These are phyloP conservation scores for Zaprionus bogoriensis DNA, from an alignment of 2,888 invertebrate genomes.

Conservation along the genomic window DNA sequence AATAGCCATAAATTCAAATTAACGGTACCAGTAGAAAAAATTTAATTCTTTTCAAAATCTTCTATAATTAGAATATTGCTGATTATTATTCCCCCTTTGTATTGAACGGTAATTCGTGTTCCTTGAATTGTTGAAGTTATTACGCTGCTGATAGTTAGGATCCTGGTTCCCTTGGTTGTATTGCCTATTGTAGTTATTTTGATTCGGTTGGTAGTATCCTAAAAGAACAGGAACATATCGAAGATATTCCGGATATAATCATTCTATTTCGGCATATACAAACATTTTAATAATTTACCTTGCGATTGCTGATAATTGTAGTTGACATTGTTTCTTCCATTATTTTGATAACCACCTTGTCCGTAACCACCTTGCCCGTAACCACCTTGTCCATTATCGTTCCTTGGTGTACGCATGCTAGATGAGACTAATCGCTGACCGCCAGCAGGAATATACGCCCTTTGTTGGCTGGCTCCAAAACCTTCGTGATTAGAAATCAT, in stretches of 20 bases:
- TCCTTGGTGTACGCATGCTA: constrained; percentile 20
- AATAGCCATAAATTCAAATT: not conserved
- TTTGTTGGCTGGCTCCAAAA: constrained; percentile 86
- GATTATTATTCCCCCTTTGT: constrained; percentile 30
- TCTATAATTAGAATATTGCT: constrained; percentile 43
- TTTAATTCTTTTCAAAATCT: constrained; percentile 25
- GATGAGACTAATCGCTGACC: constrained; percentile 89
- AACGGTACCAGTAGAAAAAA: not conserved
- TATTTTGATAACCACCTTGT: constrained; percentile 82
- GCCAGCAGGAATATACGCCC: constrained; percentile 87
- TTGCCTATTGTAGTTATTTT: constrained; percentile 32
- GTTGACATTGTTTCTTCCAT: constrained; percentile 58
- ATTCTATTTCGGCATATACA: too few species aligned
- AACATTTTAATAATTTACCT: constrained; percentile 19
- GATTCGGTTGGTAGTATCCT: constrained; percentile 34
- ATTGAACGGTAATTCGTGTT: constrained; percentile 23
- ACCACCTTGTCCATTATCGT: constrained; percentile 26
- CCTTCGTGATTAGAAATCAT: constrained; percentile 83
- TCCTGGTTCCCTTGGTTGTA: constrained; percentile 36
- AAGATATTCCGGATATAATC: too few species aligned
- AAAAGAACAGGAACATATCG: too few species aligned
- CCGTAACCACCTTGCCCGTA: too few species aligned
- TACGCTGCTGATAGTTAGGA: constrained; percentile 29
- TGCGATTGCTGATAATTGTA: constrained; percentile 31
- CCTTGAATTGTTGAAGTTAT: constrained; percentile 31